phyloP scores from a whole-genome alignment of 1,140 invertebrate species.

The Xylocopa sonorina region DNA sequence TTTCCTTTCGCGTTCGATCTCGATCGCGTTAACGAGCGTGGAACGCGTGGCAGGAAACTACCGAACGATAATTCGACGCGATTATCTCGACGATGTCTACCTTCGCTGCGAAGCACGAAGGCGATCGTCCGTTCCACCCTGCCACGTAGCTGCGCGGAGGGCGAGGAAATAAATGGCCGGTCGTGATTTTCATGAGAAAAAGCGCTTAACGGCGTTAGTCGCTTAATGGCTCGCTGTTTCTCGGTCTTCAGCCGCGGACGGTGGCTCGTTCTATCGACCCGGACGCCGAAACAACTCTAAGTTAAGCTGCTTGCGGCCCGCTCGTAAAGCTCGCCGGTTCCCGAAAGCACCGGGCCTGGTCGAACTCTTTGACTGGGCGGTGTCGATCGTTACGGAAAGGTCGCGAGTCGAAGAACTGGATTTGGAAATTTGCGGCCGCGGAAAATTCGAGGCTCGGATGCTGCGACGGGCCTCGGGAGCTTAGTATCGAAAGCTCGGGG shows the following conservation, averaged over 20 bases:
- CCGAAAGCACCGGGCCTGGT: conserved; percentile 1
- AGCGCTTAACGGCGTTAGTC: conserved; percentile 11
- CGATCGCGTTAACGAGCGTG: neutral
- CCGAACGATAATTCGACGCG: conserved; percentile 1
- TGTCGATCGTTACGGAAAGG: neutral
- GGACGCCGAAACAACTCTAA: conserved; percentile 2
- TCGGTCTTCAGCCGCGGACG: conserved; percentile 15
- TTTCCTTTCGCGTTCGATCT: no score
- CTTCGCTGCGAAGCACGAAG: neutral
- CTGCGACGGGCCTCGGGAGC: neutral
- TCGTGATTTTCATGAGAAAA: conserved; percentile 38
- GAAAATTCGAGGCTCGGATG: neutral
- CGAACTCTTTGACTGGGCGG: neutral
- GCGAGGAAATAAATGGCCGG: conserved; percentile 18
- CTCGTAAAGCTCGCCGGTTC: conserved; percentile 1
- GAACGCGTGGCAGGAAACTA: neutral
- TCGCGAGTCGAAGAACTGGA: neutral
- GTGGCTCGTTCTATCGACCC: neutral
- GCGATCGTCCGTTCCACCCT: neutral
- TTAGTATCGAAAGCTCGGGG: neutral
- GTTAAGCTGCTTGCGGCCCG: conserved; percentile 9
- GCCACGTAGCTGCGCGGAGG: no score
- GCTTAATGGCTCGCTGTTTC: conserved; percentile 38
- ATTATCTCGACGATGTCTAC: conserved; percentile 14
- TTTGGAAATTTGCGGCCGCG: neutral